These are phyloP conservation scores for Hedya salicella DNA, from an alignment of 2,888 invertebrate genomes.

Conservation along the genomic window DNA sequence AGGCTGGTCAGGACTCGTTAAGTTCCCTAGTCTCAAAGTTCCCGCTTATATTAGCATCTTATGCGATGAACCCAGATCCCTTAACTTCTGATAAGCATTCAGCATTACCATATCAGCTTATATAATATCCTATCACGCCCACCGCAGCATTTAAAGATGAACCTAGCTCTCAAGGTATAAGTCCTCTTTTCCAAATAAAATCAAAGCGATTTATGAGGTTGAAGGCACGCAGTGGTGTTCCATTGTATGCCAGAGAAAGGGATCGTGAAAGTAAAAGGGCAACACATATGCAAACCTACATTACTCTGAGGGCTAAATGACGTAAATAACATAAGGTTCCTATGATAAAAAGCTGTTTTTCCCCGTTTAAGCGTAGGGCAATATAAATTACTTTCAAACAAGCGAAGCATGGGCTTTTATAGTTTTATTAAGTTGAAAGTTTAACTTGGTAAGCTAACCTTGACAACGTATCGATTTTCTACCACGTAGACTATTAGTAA, in stretches of 20 bases:
- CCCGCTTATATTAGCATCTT: neutral
- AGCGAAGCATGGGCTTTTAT: neutral
- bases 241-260: slow-evolving; percentile 24
- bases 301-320: neutral
- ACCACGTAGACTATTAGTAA: slow-evolving; percentile 6
- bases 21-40: neutral
- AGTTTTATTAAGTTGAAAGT: slow-evolving; percentile 2
- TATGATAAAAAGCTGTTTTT: neutral
- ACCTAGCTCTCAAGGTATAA: neutral
- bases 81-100: slow-evolving; percentile 2
- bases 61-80: neutral
- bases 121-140: neutral
- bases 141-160: neutral
- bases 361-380: neutral
- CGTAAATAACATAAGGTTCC: neutral
- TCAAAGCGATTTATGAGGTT: neutral
- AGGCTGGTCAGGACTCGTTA: no score
- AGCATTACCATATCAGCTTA: slow-evolving; percentile 10
- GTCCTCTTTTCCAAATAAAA: neutral
- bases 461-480: slow-evolving; percentile 10
- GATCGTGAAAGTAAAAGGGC: slow-evolving; percentile 29
- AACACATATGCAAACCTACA: slow-evolving; percentile 1
- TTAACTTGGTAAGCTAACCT: neutral
- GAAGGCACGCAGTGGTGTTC: neutral
- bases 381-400: neutral